A percentile compares a stretch with the other conserved stretches of the same genome.
phyloP scores from a whole-genome alignment of 2,113 vertebrate species.

The Perccottus glenii region DNA sequence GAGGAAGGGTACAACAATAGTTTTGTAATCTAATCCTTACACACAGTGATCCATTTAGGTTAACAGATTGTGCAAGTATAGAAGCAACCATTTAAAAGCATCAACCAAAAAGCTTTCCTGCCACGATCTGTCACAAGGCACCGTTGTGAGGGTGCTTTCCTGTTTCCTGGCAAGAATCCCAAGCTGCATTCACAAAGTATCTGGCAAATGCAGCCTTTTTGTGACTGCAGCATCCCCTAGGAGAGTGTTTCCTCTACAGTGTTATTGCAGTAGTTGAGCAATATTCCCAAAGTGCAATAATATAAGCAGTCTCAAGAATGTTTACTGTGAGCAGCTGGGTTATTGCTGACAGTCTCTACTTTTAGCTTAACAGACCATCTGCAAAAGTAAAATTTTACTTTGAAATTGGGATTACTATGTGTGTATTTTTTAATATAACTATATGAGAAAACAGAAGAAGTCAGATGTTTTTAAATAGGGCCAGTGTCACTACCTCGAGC shows the following conservation, averaged over 20 bases:
- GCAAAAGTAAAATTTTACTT: no score
- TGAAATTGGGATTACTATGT: no score
- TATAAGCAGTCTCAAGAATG: neutral
- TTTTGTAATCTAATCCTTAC: slow-evolving; percentile 43
- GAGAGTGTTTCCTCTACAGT: slow-evolving; percentile 1
- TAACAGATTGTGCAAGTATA: slow-evolving; percentile 54
- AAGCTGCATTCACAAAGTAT: slow-evolving; percentile 42
- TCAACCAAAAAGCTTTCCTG: slow-evolving; percentile 63
- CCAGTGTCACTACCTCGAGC: slow-evolving; percentile 47
- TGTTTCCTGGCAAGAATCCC: slow-evolving; percentile 48
- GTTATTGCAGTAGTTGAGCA: slow-evolving; percentile 9
- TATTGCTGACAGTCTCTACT: no score
- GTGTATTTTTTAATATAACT: no score
- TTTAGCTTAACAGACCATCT: no score
- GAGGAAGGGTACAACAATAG: slow-evolving; percentile 23
- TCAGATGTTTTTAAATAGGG: neutral
- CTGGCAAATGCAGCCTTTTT: slow-evolving; percentile 20
- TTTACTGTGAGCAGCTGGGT: neutral
- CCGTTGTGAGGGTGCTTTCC: slow-evolving; percentile 29
- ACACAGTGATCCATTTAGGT: slow-evolving; percentile 51
- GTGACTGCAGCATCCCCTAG: slow-evolving; percentile 14
- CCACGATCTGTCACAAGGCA: slow-evolving; percentile 37
- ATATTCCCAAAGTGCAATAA: slow-evolving; percentile 3
- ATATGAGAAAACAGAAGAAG: neutral
- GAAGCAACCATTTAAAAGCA: slow-evolving; percentile 46